Evolutionary conservation across 2,888 invertebrate genomes (phyloP).

Genomic region (Brachynemurus nebulosus): DNA sequence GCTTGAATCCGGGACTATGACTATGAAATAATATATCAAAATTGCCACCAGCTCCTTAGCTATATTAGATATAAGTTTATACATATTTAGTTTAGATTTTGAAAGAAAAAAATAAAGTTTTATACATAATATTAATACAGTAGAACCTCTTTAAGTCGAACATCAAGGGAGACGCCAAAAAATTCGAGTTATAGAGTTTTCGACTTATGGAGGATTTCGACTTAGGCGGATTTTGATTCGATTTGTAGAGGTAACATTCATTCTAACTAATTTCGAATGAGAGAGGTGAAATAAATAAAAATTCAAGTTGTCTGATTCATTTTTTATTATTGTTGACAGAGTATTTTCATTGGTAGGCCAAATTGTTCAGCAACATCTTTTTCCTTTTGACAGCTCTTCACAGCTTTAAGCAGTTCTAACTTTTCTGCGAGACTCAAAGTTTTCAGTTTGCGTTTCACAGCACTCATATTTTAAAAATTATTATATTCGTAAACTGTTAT

Average conservation of each 20-base stretch:
- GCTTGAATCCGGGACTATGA: too few species aligned
- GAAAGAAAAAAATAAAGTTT: too few species aligned
- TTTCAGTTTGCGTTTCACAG: conserved; percentile 1
- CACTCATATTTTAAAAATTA: background rate
- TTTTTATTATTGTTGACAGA: background rate
- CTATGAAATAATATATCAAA: too few species aligned
- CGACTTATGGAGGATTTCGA: too few species aligned
- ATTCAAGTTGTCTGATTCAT: background rate
- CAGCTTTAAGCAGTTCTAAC: background rate
- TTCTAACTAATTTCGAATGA: too few species aligned
- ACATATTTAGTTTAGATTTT: too few species aligned
- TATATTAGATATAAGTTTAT: too few species aligned
- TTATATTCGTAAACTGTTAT: background rate
- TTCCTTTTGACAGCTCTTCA: background rate
- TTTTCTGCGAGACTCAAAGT: background rate
- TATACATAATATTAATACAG: too few species aligned
- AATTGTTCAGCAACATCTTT: background rate
- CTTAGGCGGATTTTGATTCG: background rate
- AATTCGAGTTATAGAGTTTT: too few species aligned
- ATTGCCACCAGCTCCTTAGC: too few species aligned
- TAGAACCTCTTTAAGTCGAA: background rate
- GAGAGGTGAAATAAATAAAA: background rate
- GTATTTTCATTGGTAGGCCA: background rate
- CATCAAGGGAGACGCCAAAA: background rate
- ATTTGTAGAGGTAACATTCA: too few species aligned